Evolutionary conservation across 2,888 invertebrate genomes (phyloP).

Genomic region (Parnassius glacialis): DNA sequence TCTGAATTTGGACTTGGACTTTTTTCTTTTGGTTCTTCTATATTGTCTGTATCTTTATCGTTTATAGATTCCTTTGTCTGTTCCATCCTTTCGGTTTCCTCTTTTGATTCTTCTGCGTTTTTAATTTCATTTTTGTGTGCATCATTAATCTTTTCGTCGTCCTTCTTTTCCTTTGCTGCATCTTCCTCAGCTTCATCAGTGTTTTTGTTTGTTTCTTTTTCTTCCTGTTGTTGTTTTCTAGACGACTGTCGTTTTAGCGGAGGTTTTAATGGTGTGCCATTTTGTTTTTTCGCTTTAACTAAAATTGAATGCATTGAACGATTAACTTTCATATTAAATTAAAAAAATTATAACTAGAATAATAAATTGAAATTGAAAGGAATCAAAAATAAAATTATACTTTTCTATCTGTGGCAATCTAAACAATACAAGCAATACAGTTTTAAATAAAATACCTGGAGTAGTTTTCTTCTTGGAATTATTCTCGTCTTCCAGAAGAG

Average conservation of each 20-base stretch:
- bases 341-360: too few relatives aligned
- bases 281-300: constrained; percentile 52
- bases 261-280: constrained; percentile 45
- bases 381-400: too few relatives aligned
- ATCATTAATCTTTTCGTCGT: constrained; percentile 29
- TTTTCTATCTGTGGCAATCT: background rate
- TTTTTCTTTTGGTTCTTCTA: constrained; percentile 28
- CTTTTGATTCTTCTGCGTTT: constrained; percentile 20
- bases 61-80: constrained; percentile 24
- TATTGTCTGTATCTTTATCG: constrained; percentile 20
- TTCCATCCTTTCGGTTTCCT: constrained; percentile 25
- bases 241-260: constrained; percentile 58
- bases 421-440: background rate
- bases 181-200: constrained; percentile 12
- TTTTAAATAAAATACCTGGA: constrained; percentile 41
- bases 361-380: too few relatives aligned
- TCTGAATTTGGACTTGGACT: constrained; percentile 22
- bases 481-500: constrained; percentile 33
- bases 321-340: background rate
- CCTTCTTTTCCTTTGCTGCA: constrained; percentile 28
- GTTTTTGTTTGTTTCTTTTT: constrained; percentile 39
- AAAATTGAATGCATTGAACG: constrained; percentile 10
- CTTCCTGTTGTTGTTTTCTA: constrained; percentile 53
- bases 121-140: constrained; percentile 24
- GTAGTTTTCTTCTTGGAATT: constrained; percentile 50